phyloP scores from a whole-genome alignment of 2,113 vertebrate genomes.

The Antechinus flavipes region DNA sequence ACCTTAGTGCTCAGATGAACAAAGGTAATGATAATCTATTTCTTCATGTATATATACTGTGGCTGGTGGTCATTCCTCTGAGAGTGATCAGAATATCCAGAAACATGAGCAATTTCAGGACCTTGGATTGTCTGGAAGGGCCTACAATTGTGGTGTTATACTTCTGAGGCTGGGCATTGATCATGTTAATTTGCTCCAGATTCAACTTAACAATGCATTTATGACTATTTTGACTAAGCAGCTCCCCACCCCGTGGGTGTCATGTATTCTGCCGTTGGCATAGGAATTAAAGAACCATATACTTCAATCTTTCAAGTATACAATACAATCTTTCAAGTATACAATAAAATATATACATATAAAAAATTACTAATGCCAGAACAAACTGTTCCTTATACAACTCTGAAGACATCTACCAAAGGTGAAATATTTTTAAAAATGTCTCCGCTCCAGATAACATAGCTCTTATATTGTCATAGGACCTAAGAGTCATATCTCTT shows the following conservation, averaged over 20 bases:
- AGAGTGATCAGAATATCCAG: too few relatives aligned
- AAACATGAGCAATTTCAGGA: too few relatives aligned
- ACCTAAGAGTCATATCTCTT: background rate
- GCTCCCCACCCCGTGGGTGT: too few relatives aligned
- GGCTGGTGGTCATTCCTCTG: too few relatives aligned
- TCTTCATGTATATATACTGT: too few relatives aligned
- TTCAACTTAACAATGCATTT: too few relatives aligned
- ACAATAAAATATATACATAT: background rate
- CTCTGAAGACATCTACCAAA: slow-evolving; percentile 23
- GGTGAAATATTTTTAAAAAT: slow-evolving; percentile 1
- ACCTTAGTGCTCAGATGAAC: too few relatives aligned
- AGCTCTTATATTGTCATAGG: background rate
- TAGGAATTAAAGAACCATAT: background rate
- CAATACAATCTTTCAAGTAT: too few relatives aligned
- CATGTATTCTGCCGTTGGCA: too few relatives aligned
- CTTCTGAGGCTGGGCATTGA: background rate
- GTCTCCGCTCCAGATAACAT: slow-evolving; percentile 35
- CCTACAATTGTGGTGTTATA: background rate
- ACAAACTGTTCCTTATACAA: background rate
- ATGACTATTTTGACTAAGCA: too few relatives aligned
- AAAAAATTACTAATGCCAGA: slow-evolving; percentile 29
- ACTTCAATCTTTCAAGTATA: too few relatives aligned
- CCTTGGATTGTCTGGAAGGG: background rate
- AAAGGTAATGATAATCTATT: too few relatives aligned
- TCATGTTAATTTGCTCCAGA: background rate